Percentiles rank a stretch among this genome's conserved stretches.
These are phyloP conservation scores for Masnerella sp. DNA, from an alignment of 2,888 invertebrate species.

Conservation along the genomic window DNA sequence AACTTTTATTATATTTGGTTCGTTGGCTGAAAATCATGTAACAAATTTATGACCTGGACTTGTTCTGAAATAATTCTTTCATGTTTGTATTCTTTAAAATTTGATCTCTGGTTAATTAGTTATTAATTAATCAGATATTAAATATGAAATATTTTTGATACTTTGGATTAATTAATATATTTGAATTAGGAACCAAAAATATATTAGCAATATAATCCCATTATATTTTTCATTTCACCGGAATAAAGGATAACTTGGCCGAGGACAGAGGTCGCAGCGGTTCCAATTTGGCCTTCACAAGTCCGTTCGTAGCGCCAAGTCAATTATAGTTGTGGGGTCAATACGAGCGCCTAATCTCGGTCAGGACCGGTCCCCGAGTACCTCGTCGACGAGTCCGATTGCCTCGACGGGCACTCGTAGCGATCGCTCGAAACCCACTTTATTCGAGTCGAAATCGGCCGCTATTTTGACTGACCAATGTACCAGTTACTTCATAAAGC, in stretches of 20 bases:
- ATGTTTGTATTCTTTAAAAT: too few species aligned
- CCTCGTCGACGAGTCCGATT: conserved; percentile 58
- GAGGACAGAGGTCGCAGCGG: conserved; percentile 28
- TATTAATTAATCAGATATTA: too few species aligned
- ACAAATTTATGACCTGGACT: too few species aligned
- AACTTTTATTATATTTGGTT: too few species aligned
- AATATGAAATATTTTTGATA: too few species aligned
- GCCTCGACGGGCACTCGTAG: conserved; percentile 68
- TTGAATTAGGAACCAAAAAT: too few species aligned
- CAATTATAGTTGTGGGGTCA: conserved; percentile 52
- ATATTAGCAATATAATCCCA: too few species aligned
- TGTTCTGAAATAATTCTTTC: too few species aligned
- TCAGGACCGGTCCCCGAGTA: conserved; percentile 33
- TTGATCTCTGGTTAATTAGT: too few species aligned
- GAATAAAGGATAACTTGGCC: conserved; percentile 15
- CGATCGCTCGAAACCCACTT: conserved; percentile 22
- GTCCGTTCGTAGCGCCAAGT: conserved; percentile 50
- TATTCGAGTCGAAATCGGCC: conserved; percentile 34
- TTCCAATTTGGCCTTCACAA: conserved; percentile 42
- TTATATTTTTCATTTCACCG: not conserved
- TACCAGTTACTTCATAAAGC: conserved; percentile 26
- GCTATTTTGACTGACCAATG: too few species aligned
- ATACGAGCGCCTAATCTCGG: conserved; percentile 37
- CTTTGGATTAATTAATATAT: too few species aligned
- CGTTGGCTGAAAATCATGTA: too few species aligned